phyloP scores from a whole-genome alignment of 2,888 invertebrate species.

The Limnephilus lunatus region DNA sequence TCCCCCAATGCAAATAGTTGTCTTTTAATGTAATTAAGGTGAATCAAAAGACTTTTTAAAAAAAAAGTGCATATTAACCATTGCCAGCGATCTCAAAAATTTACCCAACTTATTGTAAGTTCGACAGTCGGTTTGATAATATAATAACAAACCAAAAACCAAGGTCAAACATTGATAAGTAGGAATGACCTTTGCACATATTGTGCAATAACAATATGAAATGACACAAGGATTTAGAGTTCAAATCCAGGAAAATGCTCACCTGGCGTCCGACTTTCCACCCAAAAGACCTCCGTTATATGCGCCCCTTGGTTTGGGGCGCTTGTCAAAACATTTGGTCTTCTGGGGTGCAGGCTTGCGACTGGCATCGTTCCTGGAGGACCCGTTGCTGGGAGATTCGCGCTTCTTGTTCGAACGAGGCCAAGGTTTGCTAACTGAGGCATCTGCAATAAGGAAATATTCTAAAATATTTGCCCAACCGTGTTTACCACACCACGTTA shows the following conservation, averaged over 20 bases:
- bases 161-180: not conserved
- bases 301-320: conserved; percentile 83
- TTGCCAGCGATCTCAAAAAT: no score
- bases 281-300: conserved; percentile 74
- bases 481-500: not conserved
- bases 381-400: conserved; percentile 77
- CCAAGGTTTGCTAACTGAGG: conserved; percentile 79
- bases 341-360: conserved; percentile 84
- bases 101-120: not conserved
- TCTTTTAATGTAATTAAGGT: no score
- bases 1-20: no score
- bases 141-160: not conserved
- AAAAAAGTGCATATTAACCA: no score
- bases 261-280: conserved; percentile 86
- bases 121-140: not conserved
- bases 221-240: not conserved
- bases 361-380: conserved; percentile 80
- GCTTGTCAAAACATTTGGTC: conserved; percentile 83
- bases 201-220: conserved; percentile 5
- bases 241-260: conserved; percentile 63
- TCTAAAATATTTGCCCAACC: conserved; percentile 40
- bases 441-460: conserved; percentile 71
- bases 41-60: no score
- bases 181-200: conserved; percentile 1
- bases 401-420: conserved; percentile 82